phyloP scores from a whole-genome alignment of 2,797 vertebrate species.

The Yasuhikotakia modesta region DNA sequence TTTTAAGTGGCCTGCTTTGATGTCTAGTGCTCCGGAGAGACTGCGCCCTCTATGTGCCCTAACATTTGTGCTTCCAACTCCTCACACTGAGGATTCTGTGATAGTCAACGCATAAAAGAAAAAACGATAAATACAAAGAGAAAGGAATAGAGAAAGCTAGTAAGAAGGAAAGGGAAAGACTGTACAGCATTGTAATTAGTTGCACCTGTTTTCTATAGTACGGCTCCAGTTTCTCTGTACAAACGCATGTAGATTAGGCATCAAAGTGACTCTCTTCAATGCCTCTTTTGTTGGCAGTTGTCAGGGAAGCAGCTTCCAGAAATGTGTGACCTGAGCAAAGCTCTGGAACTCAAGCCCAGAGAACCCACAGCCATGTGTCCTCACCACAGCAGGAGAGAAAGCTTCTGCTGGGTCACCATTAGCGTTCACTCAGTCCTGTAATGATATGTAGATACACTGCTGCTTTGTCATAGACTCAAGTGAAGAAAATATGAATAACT shows the following conservation, averaged over 20 bases:
- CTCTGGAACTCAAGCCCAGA: constrained; percentile 69
- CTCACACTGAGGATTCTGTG: constrained; percentile 60
- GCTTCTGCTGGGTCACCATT: constrained; percentile 30
- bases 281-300: constrained; percentile 81
- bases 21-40: constrained; percentile 63
- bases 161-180: constrained; percentile 66
- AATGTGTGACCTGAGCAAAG: constrained; percentile 77
- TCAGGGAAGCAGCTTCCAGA: constrained; percentile 74
- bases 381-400: constrained; percentile 54
- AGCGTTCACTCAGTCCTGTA: constrained; percentile 22
- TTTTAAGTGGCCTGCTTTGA: constrained; percentile 68
- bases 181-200: constrained; percentile 80
- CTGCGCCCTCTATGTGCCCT: constrained; percentile 57
- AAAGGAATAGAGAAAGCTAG: constrained; percentile 28
- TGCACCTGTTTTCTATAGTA: constrained; percentile 85
- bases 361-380: constrained; percentile 35
- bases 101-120: constrained; percentile 37
- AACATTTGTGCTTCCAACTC: constrained; percentile 53
- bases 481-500: constrained; percentile 9
- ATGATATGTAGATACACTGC: constrained; percentile 20
- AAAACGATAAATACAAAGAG: constrained; percentile 41
- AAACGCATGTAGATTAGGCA: constrained; percentile 82
- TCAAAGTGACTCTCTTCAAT: constrained; percentile 82
- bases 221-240: constrained; percentile 80
- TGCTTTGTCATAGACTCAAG: constrained; percentile 39